Base-by-base conservation (phyloP, 2,113 vertebrate species). In the rabbit (Oryctolagus cuniculus) region DNA sequence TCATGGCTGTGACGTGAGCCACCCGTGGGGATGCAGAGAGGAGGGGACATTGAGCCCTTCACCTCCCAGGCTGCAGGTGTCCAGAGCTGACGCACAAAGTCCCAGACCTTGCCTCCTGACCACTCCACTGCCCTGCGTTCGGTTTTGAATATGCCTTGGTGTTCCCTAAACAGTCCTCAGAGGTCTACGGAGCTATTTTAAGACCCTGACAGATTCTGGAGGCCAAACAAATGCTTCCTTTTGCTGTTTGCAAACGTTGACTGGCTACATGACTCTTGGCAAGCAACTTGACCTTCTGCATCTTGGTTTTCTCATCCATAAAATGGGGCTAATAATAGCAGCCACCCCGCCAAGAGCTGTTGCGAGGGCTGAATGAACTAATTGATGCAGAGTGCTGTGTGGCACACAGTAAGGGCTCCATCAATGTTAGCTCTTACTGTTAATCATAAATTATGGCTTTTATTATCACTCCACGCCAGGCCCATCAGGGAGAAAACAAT, bases 271-370 rank as follows among this genome's bases (percentile, higher is more conserved):
- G 81, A 31, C 55, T 87, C 67, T 49, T 36, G 66, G 73, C 86
- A 66, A 83, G 36, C 25, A 24, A 4, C 49, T 36, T 1, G 27
- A 58, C 84, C 82, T 78, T 93, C 83, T 93, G 85, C 19, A 0
- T 69, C 92, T 97, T 5, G 11, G 44, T 92, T 86, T 92, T 74
- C 83, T 90, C 73, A 75, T 94, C 95, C 44, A 34, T 77, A 89
- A 79, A 92, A 94, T 88, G 92, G 94, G 79, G 69, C 88, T 94
- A 34, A 85, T 55, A 79, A 51, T 88, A 93, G 90, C 79, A 90
- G 73, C 51, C 74, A 51, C 64, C 25, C 25, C 51, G 44, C 44
- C 69, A n/a, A 63, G 85, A 87, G 95, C 44, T 3, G 9, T 22
- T 6, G 15, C 13, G 90, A 87, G 73, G 38, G 36, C 22, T 2